Evolutionary conservation across 2,113 vertebrate genomes (phyloP).

Genomic region (Sylvia atricapilla): DNA sequence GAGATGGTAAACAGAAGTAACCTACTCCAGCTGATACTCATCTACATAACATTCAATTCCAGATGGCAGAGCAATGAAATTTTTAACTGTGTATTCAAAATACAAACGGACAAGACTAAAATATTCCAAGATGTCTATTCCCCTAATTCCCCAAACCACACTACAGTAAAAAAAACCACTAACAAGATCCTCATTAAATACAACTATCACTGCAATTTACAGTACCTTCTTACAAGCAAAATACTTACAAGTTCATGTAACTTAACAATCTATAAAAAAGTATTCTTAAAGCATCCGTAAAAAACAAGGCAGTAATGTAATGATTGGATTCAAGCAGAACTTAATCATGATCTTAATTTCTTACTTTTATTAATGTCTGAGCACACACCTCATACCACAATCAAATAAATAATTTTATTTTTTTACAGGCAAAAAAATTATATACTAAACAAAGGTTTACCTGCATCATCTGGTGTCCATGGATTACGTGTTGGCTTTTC

Average conservation of each 20-base stretch:
- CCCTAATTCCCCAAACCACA: neutral
- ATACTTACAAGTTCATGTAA: neutral
- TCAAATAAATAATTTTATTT: neutral
- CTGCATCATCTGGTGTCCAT: conserved; percentile 89
- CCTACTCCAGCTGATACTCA: neutral
- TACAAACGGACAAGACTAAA: neutral
- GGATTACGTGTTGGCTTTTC: conserved; percentile 82
- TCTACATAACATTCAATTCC: neutral
- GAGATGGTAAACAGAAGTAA: neutral
- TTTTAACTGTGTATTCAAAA: neutral
- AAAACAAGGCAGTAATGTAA: neutral
- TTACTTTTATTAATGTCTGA: neutral
- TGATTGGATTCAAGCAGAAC: neutral
- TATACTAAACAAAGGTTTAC: conserved; percentile 59
- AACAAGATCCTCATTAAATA: neutral
- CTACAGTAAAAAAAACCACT: neutral
- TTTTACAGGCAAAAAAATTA: neutral
- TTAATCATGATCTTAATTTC: neutral
- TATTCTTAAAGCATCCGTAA: neutral
- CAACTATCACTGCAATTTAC: neutral
- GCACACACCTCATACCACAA: neutral
- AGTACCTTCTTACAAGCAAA: neutral
- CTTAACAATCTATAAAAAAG: neutral
- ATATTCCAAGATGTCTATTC: neutral
- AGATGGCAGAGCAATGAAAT: neutral